Conservation (phyloP, 2,888 invertebrate species). For the Diaperis boleti region DNA sequence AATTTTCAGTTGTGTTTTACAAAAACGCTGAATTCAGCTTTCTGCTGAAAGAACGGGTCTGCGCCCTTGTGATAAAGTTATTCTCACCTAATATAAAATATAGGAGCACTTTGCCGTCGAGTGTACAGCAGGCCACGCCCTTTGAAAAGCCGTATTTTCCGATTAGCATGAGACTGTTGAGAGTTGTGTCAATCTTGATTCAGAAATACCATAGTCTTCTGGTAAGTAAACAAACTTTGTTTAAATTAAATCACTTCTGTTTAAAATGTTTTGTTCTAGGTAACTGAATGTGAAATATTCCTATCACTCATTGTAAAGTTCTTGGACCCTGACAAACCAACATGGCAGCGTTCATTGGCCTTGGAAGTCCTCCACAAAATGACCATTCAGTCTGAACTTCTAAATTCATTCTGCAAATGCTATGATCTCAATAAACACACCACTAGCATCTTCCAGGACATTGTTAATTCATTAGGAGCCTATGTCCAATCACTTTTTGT, state of each 20-base stretch:
- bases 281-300: constrained; percentile 99
- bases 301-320: constrained; percentile 96
- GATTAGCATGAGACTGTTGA: constrained; percentile 92
- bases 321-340: constrained; percentile 95
- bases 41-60: constrained; percentile 95
- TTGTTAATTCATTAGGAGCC: constrained; percentile 92
- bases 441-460: constrained; percentile 93
- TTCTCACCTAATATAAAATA: constrained; percentile 99
- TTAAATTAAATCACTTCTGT: constrained; percentile 7
- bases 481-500: constrained; percentile 94
- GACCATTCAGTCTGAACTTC: constrained; percentile 86
- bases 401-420: constrained; percentile 93
- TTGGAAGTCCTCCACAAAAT: constrained; percentile 96
- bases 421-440: constrained; percentile 96
- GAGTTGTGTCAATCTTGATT: constrained; percentile 93
- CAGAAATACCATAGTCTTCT: constrained; percentile 92
- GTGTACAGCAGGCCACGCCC: constrained; percentile 74
- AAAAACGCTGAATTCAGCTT: constrained; percentile 96
- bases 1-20: constrained; percentile 87
- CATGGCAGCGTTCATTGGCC: constrained; percentile 96
- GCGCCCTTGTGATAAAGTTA: constrained; percentile 96
- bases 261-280: constrained; percentile 69
- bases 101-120: constrained; percentile 71
- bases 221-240: constrained; percentile 69
- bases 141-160: constrained; percentile 96